Evolutionary conservation across 2,888 invertebrate species (phyloP), one percentile per base, ranked within the genome.

Genomic region (Parelbella ahira): DNA sequence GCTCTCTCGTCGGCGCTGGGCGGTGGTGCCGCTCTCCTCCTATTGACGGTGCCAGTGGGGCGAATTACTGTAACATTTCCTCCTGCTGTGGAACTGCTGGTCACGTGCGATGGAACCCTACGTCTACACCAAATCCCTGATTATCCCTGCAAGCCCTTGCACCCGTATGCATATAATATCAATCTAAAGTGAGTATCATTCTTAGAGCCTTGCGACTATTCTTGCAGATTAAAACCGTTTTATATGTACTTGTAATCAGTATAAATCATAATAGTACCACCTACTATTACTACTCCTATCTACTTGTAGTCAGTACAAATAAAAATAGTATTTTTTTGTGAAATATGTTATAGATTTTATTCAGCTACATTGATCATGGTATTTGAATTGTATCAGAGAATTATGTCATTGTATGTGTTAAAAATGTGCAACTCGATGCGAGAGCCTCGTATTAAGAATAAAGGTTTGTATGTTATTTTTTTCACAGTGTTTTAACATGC

Each of bases 1-100:
- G 90, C 93, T 6, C 58, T 91, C 18, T 92, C 93, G 49, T 93
- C 93, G 20, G 88, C 89, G 8, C 64, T 92, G 44, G 93, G 93
- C 9, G 93, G 93, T 3, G 86, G 79, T 2, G 90, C 92, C 2
- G 91, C 93, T 0, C 75, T 94, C 32, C 79, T 93, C 9, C 78
- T 94, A 38, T 83, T 93, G 13, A 77, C 91, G 4, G 93, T 94
- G 21, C 94, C 94, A 0, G 90, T 92, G 3, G 93, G 93, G 9
- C 83, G 93, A 50, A 87, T 92, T 53, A 91, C 90, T 0, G 82
- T 92, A 27, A 89, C 89, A 5, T 92, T 91, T 59, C 93, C 93
- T 3, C 81, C 90, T 2, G 74, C 83, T 28, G 86, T 90, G 7
- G 88, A 92, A 49, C 75, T 93, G 52, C 84, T 91, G 20, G 63